Percentiles rank a stretch among this genome's conserved stretches.
Evolutionary conservation across 2,797 vertebrate genomes (phyloP).

Genomic region (Monodelphis domestica): DNA sequence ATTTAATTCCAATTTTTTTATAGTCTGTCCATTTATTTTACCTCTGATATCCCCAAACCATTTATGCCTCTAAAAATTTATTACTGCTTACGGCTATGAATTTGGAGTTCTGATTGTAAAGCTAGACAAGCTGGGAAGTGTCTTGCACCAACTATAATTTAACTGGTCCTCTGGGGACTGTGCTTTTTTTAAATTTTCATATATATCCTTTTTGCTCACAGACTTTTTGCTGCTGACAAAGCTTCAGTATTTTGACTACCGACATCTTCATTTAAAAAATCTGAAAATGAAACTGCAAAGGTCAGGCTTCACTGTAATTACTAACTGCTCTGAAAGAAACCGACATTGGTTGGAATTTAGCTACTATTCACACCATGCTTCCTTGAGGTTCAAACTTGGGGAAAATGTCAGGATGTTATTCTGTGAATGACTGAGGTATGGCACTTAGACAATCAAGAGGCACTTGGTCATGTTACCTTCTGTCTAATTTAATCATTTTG

Average conservation of each 20-base stretch:
- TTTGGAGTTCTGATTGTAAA: constrained; percentile 71
- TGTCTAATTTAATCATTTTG: constrained; percentile 63
- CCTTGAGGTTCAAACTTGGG: constrained; percentile 45
- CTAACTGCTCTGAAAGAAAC: constrained; percentile 48
- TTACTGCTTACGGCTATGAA: constrained; percentile 70
- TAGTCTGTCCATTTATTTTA: constrained; percentile 64
- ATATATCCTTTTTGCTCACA: constrained; percentile 75
- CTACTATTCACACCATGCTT: constrained; percentile 54
- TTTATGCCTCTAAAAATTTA: constrained; percentile 64
- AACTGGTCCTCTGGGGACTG: constrained; percentile 69
- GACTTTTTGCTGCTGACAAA: constrained; percentile 71
- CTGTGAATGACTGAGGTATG: constrained; percentile 66
- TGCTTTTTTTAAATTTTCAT: constrained; percentile 59
- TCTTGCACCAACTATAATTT: constrained; percentile 77
- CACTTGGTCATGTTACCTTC: constrained; percentile 64
- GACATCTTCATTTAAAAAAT: constrained; percentile 79
- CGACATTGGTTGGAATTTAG: not conserved
- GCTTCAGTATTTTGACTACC: constrained; percentile 72
- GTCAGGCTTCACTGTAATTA: constrained; percentile 76
- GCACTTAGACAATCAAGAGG: constrained; percentile 67
- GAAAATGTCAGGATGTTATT: constrained; percentile 73
- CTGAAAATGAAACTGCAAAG: constrained; percentile 74
- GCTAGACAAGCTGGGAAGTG: constrained; percentile 74
- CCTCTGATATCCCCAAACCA: constrained; percentile 57
- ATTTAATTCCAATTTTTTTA: constrained; percentile 56